Base-by-base conservation (phyloP, 2,888 invertebrate species). In the Lycophotia porphyrea region DNA sequence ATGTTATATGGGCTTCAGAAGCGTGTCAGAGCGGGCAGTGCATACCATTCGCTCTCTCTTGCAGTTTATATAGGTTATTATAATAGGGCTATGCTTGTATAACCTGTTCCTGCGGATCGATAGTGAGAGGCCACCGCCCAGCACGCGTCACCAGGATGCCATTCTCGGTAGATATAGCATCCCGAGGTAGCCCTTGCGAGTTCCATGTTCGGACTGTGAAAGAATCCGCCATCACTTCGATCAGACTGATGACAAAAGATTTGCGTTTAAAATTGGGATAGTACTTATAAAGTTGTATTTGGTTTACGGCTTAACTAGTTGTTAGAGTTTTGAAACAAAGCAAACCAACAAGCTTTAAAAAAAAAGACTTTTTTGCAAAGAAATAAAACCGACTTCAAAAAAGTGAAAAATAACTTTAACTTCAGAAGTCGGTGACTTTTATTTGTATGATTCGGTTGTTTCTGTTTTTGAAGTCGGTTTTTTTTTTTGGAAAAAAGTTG, bases 31-130 rank as follows among this genome's bases (percentile, higher is more conserved):
- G 27, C 44, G 31, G 24, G 44, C 44, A 44, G 74, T 60, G 74
- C 36, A 73, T 49, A 61, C 44, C 52, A 18, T 52, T 55, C 11
- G 21, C 34, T 64, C 27, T 55, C 61, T 27, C n/a, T 65, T 58
- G 55, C 44, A 67, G 39, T 47, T 36, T 55, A 55, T 31, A 8
- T 27, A 55, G 15, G 55, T 27, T 3, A 58, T 31, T 21, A 21
- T 34, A 60, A 9, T 5, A 60, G 39, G 15, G 15, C 7, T 15
- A 21, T 44, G 39, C 21, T 58, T 55, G 18, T 58, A 47, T 87
- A 72, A 98, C 98, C 96, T 99, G 99, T 91, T 99, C 99, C 92
- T 99, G 99, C 0, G 99, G 99, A 94, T 99, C 99, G 80, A 99
- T 99, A 97, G 99, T 98, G 31, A 99, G 97, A 0, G 99, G 99